Conservation (phyloP, 2,888 invertebrate species). For the Itoplectis maculator region DNA sequence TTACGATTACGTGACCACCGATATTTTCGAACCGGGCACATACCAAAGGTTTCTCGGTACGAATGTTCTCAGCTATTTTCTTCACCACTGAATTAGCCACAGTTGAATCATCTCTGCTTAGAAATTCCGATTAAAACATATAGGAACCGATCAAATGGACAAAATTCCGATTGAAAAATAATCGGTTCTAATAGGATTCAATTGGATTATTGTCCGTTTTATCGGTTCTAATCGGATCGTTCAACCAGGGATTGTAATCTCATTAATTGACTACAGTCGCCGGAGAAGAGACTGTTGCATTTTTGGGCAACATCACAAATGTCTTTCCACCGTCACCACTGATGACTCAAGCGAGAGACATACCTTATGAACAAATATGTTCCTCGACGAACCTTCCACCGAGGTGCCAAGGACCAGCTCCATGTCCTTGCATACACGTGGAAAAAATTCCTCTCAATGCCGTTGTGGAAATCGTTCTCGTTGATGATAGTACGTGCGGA, state of each 20-base stretch:
- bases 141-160: too few relatives aligned
- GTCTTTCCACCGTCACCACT: slow-evolving; percentile 91
- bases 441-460: slow-evolving; percentile 91
- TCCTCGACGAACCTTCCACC: slow-evolving; percentile 89
- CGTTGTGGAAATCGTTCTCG: slow-evolving; percentile 94
- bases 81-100: not conserved
- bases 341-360: slow-evolving; percentile 91
- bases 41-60: slow-evolving; percentile 91
- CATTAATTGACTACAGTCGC: slow-evolving; percentile 8
- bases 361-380: slow-evolving; percentile 91
- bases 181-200: too few relatives aligned
- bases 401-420: slow-evolving; percentile 46
- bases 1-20: slow-evolving; percentile 90
- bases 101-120: too few relatives aligned
- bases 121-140: too few relatives aligned
- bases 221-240: too few relatives aligned
- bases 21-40: slow-evolving; percentile 89
- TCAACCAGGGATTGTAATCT: too few relatives aligned
- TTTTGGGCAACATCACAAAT: slow-evolving; percentile 93
- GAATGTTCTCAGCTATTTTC: not conserved
- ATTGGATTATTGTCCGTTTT: too few relatives aligned
- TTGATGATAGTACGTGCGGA: slow-evolving; percentile 90
- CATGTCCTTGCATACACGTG: slow-evolving; percentile 86
- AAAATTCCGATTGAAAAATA: too few relatives aligned
- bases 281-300: slow-evolving; percentile 88